A percentile compares a stretch with the other conserved stretches of the same genome.
phyloP scores from a whole-genome alignment of 2,888 invertebrate genomes.

The Sarcophaga variegata region DNA sequence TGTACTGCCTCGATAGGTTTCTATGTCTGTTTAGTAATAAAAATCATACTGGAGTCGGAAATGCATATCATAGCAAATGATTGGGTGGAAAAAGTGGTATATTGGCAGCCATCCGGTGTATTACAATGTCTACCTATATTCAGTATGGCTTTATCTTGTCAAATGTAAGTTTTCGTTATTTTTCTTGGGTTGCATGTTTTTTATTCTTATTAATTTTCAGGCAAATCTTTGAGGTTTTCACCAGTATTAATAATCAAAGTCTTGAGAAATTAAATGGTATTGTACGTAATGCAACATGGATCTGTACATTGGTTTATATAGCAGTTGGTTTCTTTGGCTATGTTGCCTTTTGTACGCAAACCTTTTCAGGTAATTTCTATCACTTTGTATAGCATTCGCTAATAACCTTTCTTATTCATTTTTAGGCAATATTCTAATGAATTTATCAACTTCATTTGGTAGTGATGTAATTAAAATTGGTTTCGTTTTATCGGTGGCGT shows the following conservation, averaged over 20 bases:
- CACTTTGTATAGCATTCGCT: not conserved
- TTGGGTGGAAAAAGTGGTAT: conserved; percentile 88
- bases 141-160: conserved; percentile 97
- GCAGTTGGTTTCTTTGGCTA: conserved; percentile 97
- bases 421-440: conserved; percentile 93
- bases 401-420: not conserved
- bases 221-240: conserved; percentile 96
- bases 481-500: conserved; percentile 96
- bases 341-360: conserved; percentile 89
- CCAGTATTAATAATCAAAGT: conserved; percentile 92
- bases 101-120: conserved; percentile 93
- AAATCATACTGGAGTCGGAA: conserved; percentile 91
- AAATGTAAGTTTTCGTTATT: conserved; percentile 87
- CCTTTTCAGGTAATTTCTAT: conserved; percentile 84
- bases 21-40: conserved; percentile 93
- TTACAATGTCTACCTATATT: conserved; percentile 97
- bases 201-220: conserved; percentile 81
- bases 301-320: conserved; percentile 95
- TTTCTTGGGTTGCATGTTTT: not conserved
- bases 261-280: conserved; percentile 94
- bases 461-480: conserved; percentile 96
- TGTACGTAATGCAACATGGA: conserved; percentile 93
- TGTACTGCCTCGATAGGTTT: conserved; percentile 95
- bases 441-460: conserved; percentile 90
- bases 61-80: conserved; percentile 88